Percentiles rank a stretch among this genome's conserved stretches.
phyloP scores from a whole-genome alignment of 2,113 vertebrate species.

The Caracal caracal region DNA sequence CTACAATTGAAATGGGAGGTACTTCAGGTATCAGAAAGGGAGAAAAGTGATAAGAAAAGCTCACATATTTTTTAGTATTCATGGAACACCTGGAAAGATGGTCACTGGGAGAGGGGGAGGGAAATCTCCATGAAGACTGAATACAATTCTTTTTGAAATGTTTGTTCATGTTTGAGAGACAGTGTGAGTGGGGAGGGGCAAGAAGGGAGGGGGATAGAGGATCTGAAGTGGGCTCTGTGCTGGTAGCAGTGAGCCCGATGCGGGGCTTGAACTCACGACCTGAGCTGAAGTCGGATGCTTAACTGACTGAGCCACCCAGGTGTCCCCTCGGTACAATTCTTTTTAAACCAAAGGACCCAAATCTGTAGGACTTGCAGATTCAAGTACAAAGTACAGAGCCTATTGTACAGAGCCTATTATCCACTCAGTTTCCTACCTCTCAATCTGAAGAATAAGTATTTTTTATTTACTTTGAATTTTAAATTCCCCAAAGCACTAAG shows the following conservation, averaged over 20 bases:
- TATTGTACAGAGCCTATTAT: background rate
- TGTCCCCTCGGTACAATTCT: background rate
- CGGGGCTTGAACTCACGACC: no score
- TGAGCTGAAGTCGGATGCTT: no score
- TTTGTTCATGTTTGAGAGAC: no score
- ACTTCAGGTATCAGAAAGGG: background rate
- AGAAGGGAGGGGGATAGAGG: no score
- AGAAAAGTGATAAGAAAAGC: background rate
- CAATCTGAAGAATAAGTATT: background rate
- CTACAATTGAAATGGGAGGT: background rate
- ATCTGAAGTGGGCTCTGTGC: no score
- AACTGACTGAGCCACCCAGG: no score
- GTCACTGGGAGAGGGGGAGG: background rate
- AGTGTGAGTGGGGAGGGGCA: no score
- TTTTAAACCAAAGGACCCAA: background rate
- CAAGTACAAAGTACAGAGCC: background rate
- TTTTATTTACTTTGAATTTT: slow-evolving; percentile 22
- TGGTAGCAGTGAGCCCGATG: no score
- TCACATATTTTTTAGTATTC: background rate
- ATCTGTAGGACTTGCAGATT: background rate
- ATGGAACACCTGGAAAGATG: background rate
- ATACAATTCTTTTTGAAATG: background rate
- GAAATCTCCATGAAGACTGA: background rate
- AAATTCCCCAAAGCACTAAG: background rate
- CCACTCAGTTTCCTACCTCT: background rate